These are phyloP conservation scores for Nesometra sesokonis DNA, from an alignment of 35 echinoderm and acorn worm species.

Conservation along the genomic window DNA sequence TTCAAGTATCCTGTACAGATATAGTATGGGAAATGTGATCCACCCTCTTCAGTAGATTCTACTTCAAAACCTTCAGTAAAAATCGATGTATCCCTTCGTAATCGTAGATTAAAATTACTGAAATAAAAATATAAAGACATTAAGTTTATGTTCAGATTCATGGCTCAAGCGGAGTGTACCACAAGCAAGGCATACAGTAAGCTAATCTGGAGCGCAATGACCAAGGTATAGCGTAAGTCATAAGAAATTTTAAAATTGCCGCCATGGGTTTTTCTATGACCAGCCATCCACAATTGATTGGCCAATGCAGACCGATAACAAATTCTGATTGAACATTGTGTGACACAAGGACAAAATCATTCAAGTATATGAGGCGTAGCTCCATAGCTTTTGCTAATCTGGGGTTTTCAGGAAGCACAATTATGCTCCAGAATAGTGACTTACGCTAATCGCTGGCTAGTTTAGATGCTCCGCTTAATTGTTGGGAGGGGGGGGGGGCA, in stretches of 20 bases:
- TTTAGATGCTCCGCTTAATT: background rate
- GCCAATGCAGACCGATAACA: too few species aligned
- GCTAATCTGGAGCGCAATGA: background rate
- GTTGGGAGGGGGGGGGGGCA: too few species aligned
- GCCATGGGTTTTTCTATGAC: too few species aligned
- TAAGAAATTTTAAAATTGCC: too few species aligned
- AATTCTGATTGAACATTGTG: too few species aligned
- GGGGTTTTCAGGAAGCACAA: background rate
- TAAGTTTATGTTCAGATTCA: background rate
- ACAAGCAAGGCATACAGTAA: background rate
- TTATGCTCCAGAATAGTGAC: too few species aligned
- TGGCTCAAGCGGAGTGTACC: too few species aligned
- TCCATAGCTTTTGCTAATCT: too few species aligned
- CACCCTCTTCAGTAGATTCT: slow-evolving; percentile 27
- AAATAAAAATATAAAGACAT: background rate
- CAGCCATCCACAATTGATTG: too few species aligned
- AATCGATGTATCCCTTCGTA: slow-evolving; percentile 26
- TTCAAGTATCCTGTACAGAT: slow-evolving; percentile 49
- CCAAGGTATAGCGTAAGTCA: background rate
- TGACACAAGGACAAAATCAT: too few species aligned
- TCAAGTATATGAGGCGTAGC: too few species aligned
- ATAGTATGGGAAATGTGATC: slow-evolving; percentile 22
- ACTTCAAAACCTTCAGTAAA: slow-evolving; percentile 41
- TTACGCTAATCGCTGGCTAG: too few species aligned
- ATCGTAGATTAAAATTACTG: slow-evolving; percentile 78